Evolutionary conservation across 2,888 invertebrate genomes (phyloP).

Genomic region (Andrena trimmerana): DNA sequence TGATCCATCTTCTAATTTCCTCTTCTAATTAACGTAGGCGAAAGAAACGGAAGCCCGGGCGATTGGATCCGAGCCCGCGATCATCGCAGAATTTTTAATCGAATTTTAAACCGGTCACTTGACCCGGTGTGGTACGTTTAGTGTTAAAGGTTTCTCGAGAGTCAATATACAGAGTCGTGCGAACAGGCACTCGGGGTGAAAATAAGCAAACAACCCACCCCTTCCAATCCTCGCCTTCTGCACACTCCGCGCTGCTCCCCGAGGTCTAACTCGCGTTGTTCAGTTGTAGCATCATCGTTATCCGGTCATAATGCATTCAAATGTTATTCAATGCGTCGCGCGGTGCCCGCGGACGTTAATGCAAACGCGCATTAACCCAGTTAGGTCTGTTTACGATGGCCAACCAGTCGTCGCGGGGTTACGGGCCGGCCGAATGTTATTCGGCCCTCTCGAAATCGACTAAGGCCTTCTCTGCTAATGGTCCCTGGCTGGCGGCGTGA

Average conservation of each 20-base stretch:
- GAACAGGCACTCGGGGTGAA: too few species aligned
- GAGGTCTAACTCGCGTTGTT: slow-evolving; percentile 9
- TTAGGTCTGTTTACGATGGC: slow-evolving; percentile 26
- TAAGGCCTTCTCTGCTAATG: slow-evolving; percentile 2
- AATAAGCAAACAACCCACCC: too few species aligned
- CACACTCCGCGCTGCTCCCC: background rate
- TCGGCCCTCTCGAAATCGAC: slow-evolving; percentile 7
- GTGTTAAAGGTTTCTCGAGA: too few species aligned
- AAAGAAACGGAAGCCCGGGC: too few species aligned
- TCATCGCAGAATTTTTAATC: too few species aligned
- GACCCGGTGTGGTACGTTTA: too few species aligned
- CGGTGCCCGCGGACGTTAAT: slow-evolving; percentile 8
- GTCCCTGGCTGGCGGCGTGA: background rate
- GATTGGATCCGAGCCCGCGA: too few species aligned
- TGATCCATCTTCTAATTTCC: too few species aligned
- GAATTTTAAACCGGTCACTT: too few species aligned
- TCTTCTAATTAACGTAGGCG: too few species aligned
- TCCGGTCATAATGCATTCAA: slow-evolving; percentile 23
- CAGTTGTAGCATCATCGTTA: slow-evolving; percentile 14
- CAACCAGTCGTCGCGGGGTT: background rate
- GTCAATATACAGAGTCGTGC: too few species aligned
- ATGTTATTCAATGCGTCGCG: slow-evolving; percentile 22
- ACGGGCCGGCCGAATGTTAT: background rate
- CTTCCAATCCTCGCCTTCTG: background rate
- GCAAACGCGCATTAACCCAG: slow-evolving; percentile 32